Evolutionary conservation across 2,113 vertebrate genomes (phyloP).

Genomic region (Podarcis cretensis): DNA sequence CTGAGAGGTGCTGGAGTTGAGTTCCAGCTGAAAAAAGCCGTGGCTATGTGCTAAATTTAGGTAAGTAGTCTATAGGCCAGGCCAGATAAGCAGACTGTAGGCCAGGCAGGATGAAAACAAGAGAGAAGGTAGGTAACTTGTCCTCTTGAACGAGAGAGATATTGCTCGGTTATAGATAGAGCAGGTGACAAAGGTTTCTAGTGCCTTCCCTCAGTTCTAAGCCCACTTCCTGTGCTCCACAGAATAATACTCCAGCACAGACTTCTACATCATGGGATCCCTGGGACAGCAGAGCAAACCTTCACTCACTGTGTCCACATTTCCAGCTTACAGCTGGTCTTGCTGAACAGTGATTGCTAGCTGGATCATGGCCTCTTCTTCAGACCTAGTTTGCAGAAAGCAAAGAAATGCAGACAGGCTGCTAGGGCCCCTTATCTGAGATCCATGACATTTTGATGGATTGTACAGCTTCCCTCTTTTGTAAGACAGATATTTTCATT

Average conservation of each 20-base stretch:
- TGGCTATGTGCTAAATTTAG: neutral
- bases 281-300: neutral
- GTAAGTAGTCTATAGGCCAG: neutral
- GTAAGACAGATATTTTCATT: conserved; percentile 2
- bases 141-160: no score
- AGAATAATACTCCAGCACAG: neutral
- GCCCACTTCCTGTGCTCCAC: no score
- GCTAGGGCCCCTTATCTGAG: neutral
- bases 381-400: neutral
- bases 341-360: neutral
- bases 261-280: neutral
- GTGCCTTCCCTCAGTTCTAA: no score
- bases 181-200: neutral
- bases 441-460: neutral
- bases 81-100: no score
- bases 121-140: no score
- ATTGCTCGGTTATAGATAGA: neutral
- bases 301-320: neutral
- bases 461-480: neutral
- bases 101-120: no score
- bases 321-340: neutral
- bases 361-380: no score
- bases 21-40: no score
- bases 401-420: neutral
- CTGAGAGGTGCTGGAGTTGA: no score